A percentile compares a stretch with the other conserved stretches of the same genome.
These are phyloP conservation scores for Tachystola acroxantha DNA, from an alignment of 2,888 invertebrate species.

Conservation along the genomic window DNA sequence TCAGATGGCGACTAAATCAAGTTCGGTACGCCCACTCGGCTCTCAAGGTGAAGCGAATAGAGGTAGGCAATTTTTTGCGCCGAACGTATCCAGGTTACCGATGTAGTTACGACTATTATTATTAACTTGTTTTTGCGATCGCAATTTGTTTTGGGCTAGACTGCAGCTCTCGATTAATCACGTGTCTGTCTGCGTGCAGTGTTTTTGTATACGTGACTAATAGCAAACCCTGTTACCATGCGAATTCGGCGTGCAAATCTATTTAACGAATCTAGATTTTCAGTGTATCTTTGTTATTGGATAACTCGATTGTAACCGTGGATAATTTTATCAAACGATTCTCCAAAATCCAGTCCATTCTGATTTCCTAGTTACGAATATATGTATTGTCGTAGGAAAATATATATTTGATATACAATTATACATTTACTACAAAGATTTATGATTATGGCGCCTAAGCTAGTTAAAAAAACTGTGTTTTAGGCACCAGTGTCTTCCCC, in stretches of 20 bases:
- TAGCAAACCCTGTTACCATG: constrained; percentile 37
- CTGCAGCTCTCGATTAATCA: constrained; percentile 47
- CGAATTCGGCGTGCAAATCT: neutral
- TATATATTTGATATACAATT: too few relatives aligned
- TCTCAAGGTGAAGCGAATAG: constrained; percentile 62
- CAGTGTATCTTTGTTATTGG: neutral
- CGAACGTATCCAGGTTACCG: constrained; percentile 41
- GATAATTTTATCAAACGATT: too few relatives aligned
- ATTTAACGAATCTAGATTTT: too few relatives aligned
- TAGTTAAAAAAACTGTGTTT: too few relatives aligned
- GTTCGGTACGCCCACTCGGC: constrained; percentile 63
- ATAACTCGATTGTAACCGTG: neutral
- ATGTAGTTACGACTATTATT: constrained; percentile 45
- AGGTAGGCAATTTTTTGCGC: constrained; percentile 55
- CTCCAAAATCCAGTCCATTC: too few relatives aligned
- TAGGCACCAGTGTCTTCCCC: too few relatives aligned
- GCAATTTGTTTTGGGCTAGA: constrained; percentile 30
- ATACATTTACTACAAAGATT: too few relatives aligned
- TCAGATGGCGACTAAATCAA: constrained; percentile 73
- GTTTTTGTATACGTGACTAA: constrained; percentile 32
- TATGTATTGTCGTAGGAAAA: too few relatives aligned
- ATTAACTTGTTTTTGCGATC: constrained; percentile 29
- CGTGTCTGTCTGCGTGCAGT: constrained; percentile 25
- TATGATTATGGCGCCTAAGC: too few relatives aligned
- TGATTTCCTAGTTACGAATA: too few relatives aligned